Evolutionary conservation across 2,113 vertebrate species (phyloP).

Genomic region (Ifrita kowaldi): DNA sequence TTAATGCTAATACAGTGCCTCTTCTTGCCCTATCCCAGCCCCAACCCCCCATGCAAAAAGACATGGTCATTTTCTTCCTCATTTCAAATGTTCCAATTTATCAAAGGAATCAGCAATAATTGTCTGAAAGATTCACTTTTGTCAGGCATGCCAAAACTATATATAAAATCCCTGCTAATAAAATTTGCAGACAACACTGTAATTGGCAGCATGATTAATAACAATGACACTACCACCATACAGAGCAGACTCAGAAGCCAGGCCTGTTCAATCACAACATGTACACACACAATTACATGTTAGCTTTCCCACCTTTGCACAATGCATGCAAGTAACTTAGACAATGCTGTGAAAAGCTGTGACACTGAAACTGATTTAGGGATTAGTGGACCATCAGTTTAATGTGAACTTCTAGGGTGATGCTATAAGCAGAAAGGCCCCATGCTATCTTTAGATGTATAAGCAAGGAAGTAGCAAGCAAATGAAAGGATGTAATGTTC

Average conservation of each 20-base stretch:
- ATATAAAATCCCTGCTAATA: slow-evolving; percentile 26
- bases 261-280: background rate
- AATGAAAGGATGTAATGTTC: background rate
- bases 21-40: background rate
- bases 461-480: background rate
- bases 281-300: background rate
- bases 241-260: background rate
- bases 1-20: slow-evolving; percentile 39
- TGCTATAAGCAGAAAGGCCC: background rate
- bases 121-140: background rate
- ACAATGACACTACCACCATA: background rate
- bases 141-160: background rate
- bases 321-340: background rate
- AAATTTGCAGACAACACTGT: slow-evolving; percentile 1
- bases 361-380: background rate
- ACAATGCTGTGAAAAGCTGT: background rate
- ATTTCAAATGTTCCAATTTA: slow-evolving; percentile 12
- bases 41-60: background rate
- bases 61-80: background rate
- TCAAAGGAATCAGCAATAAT: slow-evolving; percentile 35
- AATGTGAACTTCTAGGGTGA: background rate
- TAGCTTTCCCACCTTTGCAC: background rate
- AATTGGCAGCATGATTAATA: slow-evolving; percentile 31
- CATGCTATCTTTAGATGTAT: background rate
- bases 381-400: background rate